Evolutionary conservation across 2,797 vertebrate species (phyloP).

Genomic region (Darevskia nairensis): DNA sequence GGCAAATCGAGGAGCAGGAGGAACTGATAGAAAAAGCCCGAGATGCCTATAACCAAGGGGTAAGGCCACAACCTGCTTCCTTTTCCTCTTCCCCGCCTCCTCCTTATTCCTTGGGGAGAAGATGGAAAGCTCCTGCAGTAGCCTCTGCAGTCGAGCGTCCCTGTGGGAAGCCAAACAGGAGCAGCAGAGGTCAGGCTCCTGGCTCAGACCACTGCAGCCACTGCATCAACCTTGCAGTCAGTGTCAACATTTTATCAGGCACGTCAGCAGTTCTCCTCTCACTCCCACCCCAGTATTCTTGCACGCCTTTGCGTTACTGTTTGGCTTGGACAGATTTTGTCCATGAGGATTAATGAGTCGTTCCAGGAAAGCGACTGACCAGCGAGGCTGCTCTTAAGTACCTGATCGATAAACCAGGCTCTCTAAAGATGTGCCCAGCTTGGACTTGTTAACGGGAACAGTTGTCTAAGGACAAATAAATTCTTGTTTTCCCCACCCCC

Average conservation of each 20-base stretch:
- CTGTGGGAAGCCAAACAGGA: background rate
- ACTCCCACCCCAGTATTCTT: too few species aligned
- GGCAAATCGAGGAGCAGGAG: constrained; percentile 95
- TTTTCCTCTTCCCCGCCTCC: background rate
- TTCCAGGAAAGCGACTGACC: background rate
- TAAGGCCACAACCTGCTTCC: constrained; percentile 68
- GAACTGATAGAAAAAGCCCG: constrained; percentile 90
- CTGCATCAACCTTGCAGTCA: background rate
- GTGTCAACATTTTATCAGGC: background rate
- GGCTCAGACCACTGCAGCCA: background rate
- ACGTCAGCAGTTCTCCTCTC: too few species aligned
- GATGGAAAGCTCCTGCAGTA: background rate
- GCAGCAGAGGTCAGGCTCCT: background rate
- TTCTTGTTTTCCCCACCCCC: background rate
- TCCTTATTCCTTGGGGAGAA: background rate
- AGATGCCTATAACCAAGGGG: constrained; percentile 96
- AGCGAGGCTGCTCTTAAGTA: background rate
- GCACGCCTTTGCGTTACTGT: background rate
- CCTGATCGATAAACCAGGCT: background rate
- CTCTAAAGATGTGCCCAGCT: too few species aligned
- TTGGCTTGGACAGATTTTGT: background rate
- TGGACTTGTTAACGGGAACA: background rate
- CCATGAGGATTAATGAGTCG: background rate
- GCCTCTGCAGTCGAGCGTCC: background rate
- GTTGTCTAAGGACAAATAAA: too few species aligned